A percentile compares a stretch with the other conserved stretches of the same genome.
phyloP scores from a whole-genome alignment of 2,888 invertebrate genomes.

The Fragum whitleyi region DNA sequence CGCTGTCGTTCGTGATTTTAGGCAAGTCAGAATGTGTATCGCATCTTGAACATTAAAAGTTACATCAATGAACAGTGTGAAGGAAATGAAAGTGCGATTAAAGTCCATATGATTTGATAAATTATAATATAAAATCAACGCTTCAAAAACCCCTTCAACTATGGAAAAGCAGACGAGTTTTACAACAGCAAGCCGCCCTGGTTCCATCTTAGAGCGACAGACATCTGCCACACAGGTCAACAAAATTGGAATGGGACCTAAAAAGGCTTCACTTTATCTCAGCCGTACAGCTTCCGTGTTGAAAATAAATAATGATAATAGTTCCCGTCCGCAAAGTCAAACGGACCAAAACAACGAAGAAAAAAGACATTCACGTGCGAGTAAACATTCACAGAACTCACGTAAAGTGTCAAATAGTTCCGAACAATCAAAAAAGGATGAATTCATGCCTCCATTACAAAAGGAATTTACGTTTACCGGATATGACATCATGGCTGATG shows the following conservation, averaged over 20 bases:
- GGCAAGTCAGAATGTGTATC: no score
- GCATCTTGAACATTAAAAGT: no score
- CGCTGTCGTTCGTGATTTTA: no score
- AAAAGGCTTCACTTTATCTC: slow-evolving; percentile 66
- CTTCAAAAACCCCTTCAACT: not conserved
- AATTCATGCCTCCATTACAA: slow-evolving; percentile 23
- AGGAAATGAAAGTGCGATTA: no score
- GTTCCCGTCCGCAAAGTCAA: not conserved
- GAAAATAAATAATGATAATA: slow-evolving; percentile 16
- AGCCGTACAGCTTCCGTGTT: slow-evolving; percentile 62
- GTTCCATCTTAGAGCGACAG: slow-evolving; percentile 26
- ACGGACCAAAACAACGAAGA: not conserved
- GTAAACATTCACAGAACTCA: slow-evolving; percentile 12
- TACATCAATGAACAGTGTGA: no score
- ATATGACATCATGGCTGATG: slow-evolving; percentile 77
- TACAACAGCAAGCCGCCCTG: not conserved
- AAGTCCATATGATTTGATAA: no score
- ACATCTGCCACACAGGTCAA: slow-evolving; percentile 43
- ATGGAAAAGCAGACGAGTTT: slow-evolving; percentile 1
- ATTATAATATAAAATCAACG: no score
- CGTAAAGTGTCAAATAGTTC: not conserved
- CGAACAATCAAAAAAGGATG: not conserved
- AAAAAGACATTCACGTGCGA: slow-evolving; percentile 4
- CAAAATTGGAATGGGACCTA: slow-evolving; percentile 56
- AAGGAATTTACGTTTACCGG: slow-evolving; percentile 76